Evolutionary conservation across 2,797 vertebrate genomes (phyloP).

Genomic region (Eupleurogrammus muticus): DNA sequence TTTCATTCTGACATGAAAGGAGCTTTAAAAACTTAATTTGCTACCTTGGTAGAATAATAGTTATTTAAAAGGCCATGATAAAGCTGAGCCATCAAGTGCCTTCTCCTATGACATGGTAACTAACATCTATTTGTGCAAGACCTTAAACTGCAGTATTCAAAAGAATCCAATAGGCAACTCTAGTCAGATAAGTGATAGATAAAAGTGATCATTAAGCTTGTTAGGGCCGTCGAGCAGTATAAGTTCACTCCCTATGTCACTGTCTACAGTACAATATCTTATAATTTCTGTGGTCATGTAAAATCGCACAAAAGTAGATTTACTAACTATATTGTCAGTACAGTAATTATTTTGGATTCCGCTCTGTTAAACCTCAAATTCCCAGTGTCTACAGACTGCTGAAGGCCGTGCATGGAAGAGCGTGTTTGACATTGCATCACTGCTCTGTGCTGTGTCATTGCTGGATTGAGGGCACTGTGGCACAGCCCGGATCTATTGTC

Average conservation of each 20-base stretch:
- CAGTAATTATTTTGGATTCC: too few relatives aligned
- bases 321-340: neutral
- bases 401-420: conserved; percentile 42
- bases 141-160: neutral
- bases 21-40: conserved; percentile 7
- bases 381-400: too few relatives aligned
- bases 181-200: neutral
- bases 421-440: conserved; percentile 56
- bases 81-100: neutral
- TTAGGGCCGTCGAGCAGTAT: neutral
- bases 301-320: neutral
- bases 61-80: conserved; percentile 1
- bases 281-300: neutral
- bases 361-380: too few relatives aligned
- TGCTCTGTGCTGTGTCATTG: conserved; percentile 54
- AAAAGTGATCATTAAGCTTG: neutral
- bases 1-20: neutral
- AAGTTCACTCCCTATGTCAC: neutral
- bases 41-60: neutral
- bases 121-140: neutral
- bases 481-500: conserved; percentile 57
- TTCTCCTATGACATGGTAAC: neutral
- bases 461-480: conserved; percentile 38
- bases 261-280: neutral
- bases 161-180: conserved; percentile 11